phyloP scores from a whole-genome alignment of 2,113 vertebrate genomes.

The Bettongia penicillata region DNA sequence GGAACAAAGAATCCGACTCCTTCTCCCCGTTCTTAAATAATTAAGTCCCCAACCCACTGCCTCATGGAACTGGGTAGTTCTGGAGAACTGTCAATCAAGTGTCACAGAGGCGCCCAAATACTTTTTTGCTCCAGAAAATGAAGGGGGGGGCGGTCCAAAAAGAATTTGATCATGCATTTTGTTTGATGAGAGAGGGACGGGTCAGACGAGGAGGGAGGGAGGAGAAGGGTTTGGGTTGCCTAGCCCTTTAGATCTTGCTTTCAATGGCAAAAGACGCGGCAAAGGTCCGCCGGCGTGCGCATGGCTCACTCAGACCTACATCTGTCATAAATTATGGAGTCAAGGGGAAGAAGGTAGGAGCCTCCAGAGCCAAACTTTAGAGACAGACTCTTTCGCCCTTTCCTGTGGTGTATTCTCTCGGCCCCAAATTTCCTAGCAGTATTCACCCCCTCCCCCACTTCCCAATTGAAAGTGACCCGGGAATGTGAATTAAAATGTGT shows the following conservation, averaged over 20 bases:
- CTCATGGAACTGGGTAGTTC: slow-evolving; percentile 30
- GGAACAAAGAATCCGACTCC: background rate
- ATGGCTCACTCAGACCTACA: slow-evolving; percentile 70
- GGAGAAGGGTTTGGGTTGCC: slow-evolving; percentile 47
- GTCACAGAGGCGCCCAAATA: slow-evolving; percentile 14
- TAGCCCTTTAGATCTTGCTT: slow-evolving; percentile 71
- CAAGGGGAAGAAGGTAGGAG: slow-evolving; percentile 75
- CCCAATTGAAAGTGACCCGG: background rate
- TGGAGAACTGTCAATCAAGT: slow-evolving; percentile 68
- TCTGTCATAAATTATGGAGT: slow-evolving; percentile 81
- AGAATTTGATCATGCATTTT: slow-evolving; percentile 60
- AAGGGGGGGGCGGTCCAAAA: slow-evolving; percentile 64
- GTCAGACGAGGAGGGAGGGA: background rate
- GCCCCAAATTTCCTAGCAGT: background rate
- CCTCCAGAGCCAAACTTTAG: background rate
- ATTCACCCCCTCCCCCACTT: background rate
- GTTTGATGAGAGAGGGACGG: slow-evolving; percentile 66
- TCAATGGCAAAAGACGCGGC: slow-evolving; percentile 73
- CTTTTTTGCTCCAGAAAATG: slow-evolving; percentile 51
- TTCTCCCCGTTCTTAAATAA: slow-evolving; percentile 67
- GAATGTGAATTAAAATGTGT: background rate
- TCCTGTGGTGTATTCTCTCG: background rate
- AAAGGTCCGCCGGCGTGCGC: background rate
- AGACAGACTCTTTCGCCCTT: background rate
- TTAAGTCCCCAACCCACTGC: slow-evolving; percentile 42